Base-by-base conservation (phyloP, 2,797 vertebrate species). In the Helicolenus hilgendorfi region DNA sequence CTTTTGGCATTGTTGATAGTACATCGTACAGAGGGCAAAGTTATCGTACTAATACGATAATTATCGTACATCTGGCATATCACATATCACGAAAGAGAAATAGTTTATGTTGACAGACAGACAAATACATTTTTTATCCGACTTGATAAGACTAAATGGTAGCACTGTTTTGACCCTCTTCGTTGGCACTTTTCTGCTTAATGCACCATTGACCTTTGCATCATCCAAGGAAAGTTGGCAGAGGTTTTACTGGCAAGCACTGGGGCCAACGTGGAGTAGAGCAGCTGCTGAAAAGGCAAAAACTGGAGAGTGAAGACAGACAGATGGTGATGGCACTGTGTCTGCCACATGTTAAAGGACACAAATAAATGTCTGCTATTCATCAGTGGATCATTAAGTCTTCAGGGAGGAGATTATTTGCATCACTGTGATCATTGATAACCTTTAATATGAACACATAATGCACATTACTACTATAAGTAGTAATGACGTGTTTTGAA, bases 261-360 rank as follows among this genome's bases (percentile, higher is more conserved):
- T 13, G 20, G 33, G 49, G 69, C 83, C 77, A 80, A 11, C 41
- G 69, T 81, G 85, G 83, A 56, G 65, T n/a, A 14, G n/a, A 73
- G 63, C 90, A 89, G 92, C 90, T 93, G 92, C 81, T 81, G 82
- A 92, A 74, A 90, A 83, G 36, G 67, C 78, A 45, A 84, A 81
- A 80, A 64, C 60, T 29, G 65, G 69, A 65, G 45, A 41, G 67
- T 77, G 83, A 59, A 87, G 86, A 90, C 85, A 84, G 89, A 93
- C 92, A 88, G 88, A 94, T 92, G 92, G 86, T 84, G 79, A 84
- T 80, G 72, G 68, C 49, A 41, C 38, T 24, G 86, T 86, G 86
- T 86, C 60, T 77, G 76, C 70, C 81, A 86, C 75, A 82, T 80
- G 84, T 76, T 80, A 81, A 80, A 77, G 55, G 58, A 70, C 69